Evolutionary conservation across 2,888 invertebrate genomes (phyloP).

Genomic region (Drosophila bunnanda): DNA sequence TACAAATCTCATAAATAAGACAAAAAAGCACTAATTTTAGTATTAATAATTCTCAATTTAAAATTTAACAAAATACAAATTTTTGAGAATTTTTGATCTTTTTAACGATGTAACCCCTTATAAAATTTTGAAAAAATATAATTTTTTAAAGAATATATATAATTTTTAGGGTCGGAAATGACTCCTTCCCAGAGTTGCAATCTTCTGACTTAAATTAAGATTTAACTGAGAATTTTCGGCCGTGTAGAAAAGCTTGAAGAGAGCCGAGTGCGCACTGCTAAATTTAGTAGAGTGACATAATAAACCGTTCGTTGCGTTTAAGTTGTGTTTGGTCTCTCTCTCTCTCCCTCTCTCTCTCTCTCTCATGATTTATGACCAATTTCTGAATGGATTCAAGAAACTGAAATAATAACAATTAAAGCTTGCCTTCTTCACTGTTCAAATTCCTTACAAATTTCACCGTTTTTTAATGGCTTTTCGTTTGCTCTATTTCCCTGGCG

Average conservation of each 20-base stretch:
- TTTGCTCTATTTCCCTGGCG: background rate
- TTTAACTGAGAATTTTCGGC: slow-evolving; percentile 1
- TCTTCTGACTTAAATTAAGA: no score
- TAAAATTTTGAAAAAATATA: no score
- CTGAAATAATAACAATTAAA: slow-evolving; percentile 10
- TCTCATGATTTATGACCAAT: slow-evolving; percentile 37
- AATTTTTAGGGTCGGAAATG: no score
- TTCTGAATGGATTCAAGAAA: slow-evolving; percentile 35
- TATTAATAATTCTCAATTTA: no score
- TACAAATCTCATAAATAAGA: no score
- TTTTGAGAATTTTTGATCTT: background rate
- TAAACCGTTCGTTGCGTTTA: slow-evolving; percentile 59
- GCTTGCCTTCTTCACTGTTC: background rate
- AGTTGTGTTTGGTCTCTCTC: slow-evolving; percentile 48
- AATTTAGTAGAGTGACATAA: slow-evolving; percentile 76
- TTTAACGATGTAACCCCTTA: no score
- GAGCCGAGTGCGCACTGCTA: slow-evolving; percentile 60
- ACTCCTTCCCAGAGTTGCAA: no score
- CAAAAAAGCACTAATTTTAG: no score
- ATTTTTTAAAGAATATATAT: no score
- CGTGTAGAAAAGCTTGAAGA: slow-evolving; percentile 34
- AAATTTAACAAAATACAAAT: no score
- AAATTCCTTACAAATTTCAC: slow-evolving; percentile 6
- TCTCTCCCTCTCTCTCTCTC: slow-evolving; percentile 3
- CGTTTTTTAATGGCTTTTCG: slow-evolving; percentile 1